phyloP scores from a whole-genome alignment of 2,888 invertebrate species.

The Brachyopa scutellaris region DNA sequence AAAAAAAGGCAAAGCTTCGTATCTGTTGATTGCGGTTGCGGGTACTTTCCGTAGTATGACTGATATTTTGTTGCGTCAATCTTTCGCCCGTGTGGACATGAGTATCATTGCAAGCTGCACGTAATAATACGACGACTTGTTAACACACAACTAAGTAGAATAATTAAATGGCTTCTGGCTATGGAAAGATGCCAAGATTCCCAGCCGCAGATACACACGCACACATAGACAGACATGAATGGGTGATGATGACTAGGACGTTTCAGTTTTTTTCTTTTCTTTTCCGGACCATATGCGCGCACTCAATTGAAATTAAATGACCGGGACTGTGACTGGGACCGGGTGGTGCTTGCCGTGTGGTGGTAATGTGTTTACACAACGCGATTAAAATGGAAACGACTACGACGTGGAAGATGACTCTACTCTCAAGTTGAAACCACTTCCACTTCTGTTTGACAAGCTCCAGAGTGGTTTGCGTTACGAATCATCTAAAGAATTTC shows the following conservation, averaged over 20 bases:
- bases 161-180: slow-evolving; percentile 47
- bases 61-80: slow-evolving; percentile 50
- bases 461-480: slow-evolving; percentile 69
- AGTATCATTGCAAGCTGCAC: slow-evolving; percentile 48
- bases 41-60: slow-evolving; percentile 15
- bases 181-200: slow-evolving; percentile 27
- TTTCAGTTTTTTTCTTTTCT: background rate
- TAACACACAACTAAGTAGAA: slow-evolving; percentile 59
- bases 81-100: slow-evolving; percentile 54
- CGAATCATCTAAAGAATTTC: slow-evolving; percentile 69
- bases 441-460: slow-evolving; percentile 72
- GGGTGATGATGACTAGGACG: background rate
- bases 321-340: slow-evolving; percentile 28
- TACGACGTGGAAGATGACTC: background rate
- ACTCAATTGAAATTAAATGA: slow-evolving; percentile 69
- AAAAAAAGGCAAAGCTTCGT: background rate
- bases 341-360: slow-evolving; percentile 28
- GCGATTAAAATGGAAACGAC: slow-evolving; percentile 58
- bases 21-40: background rate
- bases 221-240: slow-evolving; percentile 12
- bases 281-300: slow-evolving; percentile 58
- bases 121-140: slow-evolving; percentile 56
- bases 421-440: slow-evolving; percentile 62
- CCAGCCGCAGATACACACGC: background rate
- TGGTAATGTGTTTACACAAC: slow-evolving; percentile 69